These are phyloP conservation scores for Harpalus rubripes DNA, from an alignment of 2,888 invertebrate species.

Conservation along the genomic window DNA sequence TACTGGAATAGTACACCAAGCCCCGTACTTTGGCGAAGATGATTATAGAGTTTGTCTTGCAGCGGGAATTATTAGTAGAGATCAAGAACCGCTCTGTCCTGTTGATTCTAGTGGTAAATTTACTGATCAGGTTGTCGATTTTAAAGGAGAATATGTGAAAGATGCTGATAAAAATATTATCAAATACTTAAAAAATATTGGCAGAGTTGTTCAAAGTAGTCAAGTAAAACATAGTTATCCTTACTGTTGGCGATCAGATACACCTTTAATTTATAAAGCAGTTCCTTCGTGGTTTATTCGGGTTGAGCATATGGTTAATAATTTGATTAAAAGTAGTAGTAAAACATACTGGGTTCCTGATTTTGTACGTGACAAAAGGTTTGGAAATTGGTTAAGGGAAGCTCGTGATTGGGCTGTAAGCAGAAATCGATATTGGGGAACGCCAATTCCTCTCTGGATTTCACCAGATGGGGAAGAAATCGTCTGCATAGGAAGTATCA, in stretches of 20 bases:
- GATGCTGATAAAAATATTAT: conserved; percentile 98
- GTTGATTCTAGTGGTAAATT: conserved; percentile 96
- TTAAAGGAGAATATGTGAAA: conserved; percentile 94
- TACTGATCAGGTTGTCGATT: conserved; percentile 90
- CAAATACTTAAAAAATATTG: conserved; percentile 86
- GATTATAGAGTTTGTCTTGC: conserved; percentile 92
- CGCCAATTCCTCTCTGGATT: conserved; percentile 98
- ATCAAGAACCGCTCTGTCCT: conserved; percentile 95
- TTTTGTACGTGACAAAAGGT: conserved; percentile 98
- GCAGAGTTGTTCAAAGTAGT: conserved; percentile 87
- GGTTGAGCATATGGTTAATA: conserved; percentile 93
- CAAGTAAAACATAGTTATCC: conserved; percentile 97
- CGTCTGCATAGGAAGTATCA: conserved; percentile 96
- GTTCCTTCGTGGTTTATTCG: conserved; percentile 99
- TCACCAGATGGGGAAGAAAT: conserved; percentile 94
- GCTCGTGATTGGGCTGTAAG: conserved; percentile 99
- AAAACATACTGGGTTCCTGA: conserved; percentile 99
- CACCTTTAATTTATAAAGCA: conserved; percentile 97
- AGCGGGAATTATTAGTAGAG: conserved; percentile 91
- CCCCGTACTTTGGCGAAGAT: conserved; percentile 99
- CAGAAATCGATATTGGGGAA: conserved; percentile 99
- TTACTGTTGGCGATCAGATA: conserved; percentile 99
- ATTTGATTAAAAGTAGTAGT: conserved; percentile 88
- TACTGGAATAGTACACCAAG: conserved; percentile 98
- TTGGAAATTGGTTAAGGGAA: conserved; percentile 98